These are phyloP conservation scores for Coccyzus lansbergi DNA, from an alignment of 2,797 vertebrate species.

Conservation along the genomic window DNA sequence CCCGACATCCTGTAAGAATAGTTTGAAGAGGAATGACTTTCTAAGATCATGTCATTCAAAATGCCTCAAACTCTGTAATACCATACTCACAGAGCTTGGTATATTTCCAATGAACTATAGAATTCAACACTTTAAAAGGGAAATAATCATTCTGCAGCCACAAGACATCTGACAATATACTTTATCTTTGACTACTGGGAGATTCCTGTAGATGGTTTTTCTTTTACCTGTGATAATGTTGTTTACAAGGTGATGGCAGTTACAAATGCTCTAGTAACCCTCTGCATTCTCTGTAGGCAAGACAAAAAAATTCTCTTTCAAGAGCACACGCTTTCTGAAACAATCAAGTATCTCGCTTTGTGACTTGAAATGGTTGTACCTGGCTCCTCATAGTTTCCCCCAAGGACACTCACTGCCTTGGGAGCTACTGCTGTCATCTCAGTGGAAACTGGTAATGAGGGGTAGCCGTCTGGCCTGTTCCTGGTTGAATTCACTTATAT, in stretches of 20 bases:
- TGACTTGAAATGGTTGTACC: not conserved
- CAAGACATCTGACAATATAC: not conserved
- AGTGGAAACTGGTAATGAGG: not conserved
- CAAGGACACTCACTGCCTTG: not conserved
- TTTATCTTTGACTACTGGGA: not conserved
- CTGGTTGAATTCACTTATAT: not conserved
- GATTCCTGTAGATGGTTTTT: not conserved
- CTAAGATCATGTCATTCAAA: not conserved
- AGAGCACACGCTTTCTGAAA: not conserved
- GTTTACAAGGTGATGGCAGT: constrained; percentile 12
- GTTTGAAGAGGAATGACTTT: not conserved
- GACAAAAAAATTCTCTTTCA: not conserved
- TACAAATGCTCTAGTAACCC: not conserved
- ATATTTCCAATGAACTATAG: not conserved
- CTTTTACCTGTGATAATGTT: not conserved
- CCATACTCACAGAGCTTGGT: not conserved
- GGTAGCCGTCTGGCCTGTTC: not conserved
- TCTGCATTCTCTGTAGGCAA: not conserved
- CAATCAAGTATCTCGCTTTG: not conserved
- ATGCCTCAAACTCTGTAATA: not conserved
- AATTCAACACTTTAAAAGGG: not conserved
- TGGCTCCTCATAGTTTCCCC: not conserved
- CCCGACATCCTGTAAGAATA: not conserved
- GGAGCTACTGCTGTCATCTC: not conserved
- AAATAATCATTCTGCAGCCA: not conserved